Evolutionary conservation across 2,888 invertebrate genomes (phyloP).

Genomic region (Zootermopsis nevadensis): DNA sequence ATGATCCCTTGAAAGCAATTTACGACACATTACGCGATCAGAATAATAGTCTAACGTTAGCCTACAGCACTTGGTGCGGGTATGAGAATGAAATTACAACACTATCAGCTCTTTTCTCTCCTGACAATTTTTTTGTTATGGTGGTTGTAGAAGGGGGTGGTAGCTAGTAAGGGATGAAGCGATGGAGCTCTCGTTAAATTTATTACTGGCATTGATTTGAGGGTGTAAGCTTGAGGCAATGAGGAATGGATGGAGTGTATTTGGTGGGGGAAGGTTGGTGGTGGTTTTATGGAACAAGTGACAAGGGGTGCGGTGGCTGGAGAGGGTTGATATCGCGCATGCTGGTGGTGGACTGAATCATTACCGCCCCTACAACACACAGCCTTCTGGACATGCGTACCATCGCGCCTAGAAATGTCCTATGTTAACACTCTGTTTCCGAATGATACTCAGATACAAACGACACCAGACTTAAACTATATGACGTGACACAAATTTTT

Average conservation of each 20-base stretch:
- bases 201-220: conserved; percentile 46
- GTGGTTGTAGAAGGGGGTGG: conserved; percentile 1
- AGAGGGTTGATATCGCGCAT: conserved; percentile 29
- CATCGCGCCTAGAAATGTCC: too few relatives aligned
- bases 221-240: conserved; percentile 38
- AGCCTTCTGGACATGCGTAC: conserved; percentile 1
- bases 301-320: conserved; percentile 12
- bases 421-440: too few relatives aligned
- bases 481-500: too few relatives aligned
- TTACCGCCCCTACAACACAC: conserved; percentile 2
- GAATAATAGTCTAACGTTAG: conserved; percentile 30
- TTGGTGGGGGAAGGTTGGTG: not conserved
- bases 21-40: conserved; percentile 32
- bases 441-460: too few relatives aligned
- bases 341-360: conserved; percentile 7
- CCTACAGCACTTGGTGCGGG: not conserved
- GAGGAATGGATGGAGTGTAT: conserved; percentile 23
- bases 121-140: conserved; percentile 14
- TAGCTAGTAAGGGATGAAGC: conserved; percentile 35
- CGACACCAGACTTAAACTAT: too few relatives aligned
- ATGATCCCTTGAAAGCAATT: conserved; percentile 36
- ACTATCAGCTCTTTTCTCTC: conserved; percentile 19
- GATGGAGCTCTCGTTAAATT: conserved; percentile 37
- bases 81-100: conserved; percentile 45
- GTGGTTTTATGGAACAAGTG: conserved; percentile 37